Evolutionary conservation across 2,888 invertebrate species (phyloP).

Genomic region (Trissoscelio sp.): DNA sequence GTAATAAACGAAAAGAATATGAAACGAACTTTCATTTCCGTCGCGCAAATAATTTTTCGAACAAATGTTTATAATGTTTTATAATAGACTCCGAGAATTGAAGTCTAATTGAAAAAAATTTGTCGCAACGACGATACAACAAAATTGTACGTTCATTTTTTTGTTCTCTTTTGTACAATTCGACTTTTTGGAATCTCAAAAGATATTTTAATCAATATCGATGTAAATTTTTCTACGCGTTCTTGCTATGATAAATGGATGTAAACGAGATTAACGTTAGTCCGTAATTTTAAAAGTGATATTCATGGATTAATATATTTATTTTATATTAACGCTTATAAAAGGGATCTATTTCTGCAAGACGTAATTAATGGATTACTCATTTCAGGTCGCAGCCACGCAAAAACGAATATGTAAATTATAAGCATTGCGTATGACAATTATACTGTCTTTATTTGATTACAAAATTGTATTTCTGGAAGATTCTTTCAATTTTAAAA

Average conservation of each 20-base stretch:
- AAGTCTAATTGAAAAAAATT: conserved; percentile 6
- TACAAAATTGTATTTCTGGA: neutral
- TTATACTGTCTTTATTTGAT: conserved; percentile 58
- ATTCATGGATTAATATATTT: conserved; percentile 38
- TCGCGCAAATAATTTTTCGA: conserved; percentile 37
- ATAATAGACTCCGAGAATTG: conserved; percentile 29
- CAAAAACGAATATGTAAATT: conserved; percentile 24
- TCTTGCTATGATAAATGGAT: conserved; percentile 28
- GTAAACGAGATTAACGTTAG: conserved; percentile 4
- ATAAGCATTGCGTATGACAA: conserved; percentile 31
- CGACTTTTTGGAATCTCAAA: neutral
- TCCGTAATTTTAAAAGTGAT: conserved; percentile 25
- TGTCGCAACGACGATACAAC: neutral
- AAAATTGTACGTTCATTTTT: neutral
- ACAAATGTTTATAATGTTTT: conserved; percentile 21
- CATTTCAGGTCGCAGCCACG: conserved; percentile 51
- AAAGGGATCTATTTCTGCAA: conserved; percentile 12
- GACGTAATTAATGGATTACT: conserved; percentile 38
- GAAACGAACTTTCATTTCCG: conserved; percentile 36
- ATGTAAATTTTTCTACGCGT: conserved; percentile 39
- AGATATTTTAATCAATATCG: conserved; percentile 12
- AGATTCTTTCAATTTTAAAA: neutral
- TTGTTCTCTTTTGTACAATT: conserved; percentile 26
- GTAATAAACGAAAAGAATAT: conserved; percentile 17
- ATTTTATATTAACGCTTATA: conserved; percentile 34